phyloP scores from a whole-genome alignment of 2,113 vertebrate genomes.

The Cheirogaleus medius region DNA sequence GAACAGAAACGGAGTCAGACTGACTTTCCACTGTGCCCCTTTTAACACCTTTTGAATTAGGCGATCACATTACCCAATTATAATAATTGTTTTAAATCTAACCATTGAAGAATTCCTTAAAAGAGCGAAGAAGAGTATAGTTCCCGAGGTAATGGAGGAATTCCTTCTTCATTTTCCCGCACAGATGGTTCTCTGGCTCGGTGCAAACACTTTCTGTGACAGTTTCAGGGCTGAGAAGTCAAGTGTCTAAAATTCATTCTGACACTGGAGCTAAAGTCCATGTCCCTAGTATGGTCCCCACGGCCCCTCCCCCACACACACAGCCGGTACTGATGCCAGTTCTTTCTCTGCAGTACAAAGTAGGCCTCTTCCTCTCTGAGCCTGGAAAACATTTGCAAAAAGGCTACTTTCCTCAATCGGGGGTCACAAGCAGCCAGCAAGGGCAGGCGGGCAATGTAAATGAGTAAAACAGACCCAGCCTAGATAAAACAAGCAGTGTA shows the following conservation, averaged over 20 bases:
- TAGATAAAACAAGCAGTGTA: neutral
- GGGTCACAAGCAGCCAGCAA: neutral
- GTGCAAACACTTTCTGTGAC: neutral
- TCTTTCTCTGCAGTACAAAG: neutral
- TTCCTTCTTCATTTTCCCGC: neutral
- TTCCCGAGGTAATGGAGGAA: neutral
- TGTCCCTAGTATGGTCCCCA: neutral
- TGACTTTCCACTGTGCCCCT: neutral
- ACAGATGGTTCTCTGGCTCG: neutral
- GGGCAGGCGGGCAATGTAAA: neutral
- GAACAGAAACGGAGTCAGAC: neutral
- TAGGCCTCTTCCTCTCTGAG: neutral
- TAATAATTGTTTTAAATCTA: neutral
- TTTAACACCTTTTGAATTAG: neutral
- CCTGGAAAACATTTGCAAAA: neutral
- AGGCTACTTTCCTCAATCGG: neutral
- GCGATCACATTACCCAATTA: neutral
- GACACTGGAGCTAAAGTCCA: neutral
- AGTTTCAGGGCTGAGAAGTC: neutral
- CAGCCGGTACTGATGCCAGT: neutral
- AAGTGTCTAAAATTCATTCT: neutral
- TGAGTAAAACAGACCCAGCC: neutral
- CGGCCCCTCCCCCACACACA: too few relatives aligned
- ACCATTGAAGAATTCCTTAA: constrained; percentile 10
- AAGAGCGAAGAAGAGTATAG: neutral